Evolutionary conservation across 2,113 vertebrate genomes (phyloP).

Genomic region (Zingel zingel): DNA sequence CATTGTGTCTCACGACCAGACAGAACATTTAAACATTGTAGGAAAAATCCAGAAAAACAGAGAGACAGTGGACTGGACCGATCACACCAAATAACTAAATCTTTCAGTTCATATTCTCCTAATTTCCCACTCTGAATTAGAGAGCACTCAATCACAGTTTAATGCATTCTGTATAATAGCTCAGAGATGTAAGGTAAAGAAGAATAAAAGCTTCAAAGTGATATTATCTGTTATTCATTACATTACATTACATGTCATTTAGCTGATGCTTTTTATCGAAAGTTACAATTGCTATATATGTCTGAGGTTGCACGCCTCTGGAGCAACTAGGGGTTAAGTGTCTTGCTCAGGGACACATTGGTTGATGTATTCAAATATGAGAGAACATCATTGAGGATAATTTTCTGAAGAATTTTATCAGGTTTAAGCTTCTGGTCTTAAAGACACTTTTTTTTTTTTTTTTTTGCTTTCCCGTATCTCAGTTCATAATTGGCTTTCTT

Average conservation of each 20-base stretch:
- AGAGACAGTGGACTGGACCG: constrained; percentile 3
- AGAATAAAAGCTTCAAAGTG: constrained; percentile 45
- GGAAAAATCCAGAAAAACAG: constrained; percentile 43
- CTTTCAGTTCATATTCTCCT: constrained; percentile 6
- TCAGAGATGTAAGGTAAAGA: constrained; percentile 42
- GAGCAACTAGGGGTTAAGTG: too few species aligned
- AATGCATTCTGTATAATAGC: constrained; percentile 41
- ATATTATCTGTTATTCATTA: constrained; percentile 46
- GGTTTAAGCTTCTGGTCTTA: constrained; percentile 48
- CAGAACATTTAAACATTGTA: constrained; percentile 59
- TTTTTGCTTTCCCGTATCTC: constrained; percentile 28
- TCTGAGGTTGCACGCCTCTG: too few species aligned
- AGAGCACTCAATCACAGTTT: constrained; percentile 32
- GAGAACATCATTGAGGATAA: constrained; percentile 40
- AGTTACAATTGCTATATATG: too few species aligned
- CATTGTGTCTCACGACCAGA: constrained; percentile 52
- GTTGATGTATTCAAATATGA: constrained; percentile 31
- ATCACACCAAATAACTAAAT: constrained; percentile 20
- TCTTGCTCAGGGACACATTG: too few species aligned
- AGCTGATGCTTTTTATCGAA: too few species aligned
- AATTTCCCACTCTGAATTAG: constrained; percentile 32
- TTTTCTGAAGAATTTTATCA: constrained; percentile 70
- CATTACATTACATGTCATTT: too few species aligned
- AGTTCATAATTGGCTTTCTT: constrained; percentile 76
- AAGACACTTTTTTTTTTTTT: constrained; percentile 14